phyloP scores from a whole-genome alignment of 2,797 vertebrate genomes.

The Lepus oiostolus region DNA sequence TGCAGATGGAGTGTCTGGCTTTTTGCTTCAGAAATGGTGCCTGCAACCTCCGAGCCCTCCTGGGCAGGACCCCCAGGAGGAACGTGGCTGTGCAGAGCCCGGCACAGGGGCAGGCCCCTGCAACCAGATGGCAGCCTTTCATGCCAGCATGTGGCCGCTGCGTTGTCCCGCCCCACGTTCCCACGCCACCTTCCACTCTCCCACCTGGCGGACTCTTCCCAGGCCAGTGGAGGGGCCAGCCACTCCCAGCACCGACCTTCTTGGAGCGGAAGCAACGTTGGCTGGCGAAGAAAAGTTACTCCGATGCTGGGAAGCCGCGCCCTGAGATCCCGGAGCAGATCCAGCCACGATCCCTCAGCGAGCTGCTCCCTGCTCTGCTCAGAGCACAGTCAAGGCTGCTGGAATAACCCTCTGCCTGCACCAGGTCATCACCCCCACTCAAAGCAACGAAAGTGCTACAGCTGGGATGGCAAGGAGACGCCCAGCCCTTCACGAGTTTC shows the following conservation, averaged over 20 bases:
- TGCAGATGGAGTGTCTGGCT: conserved; percentile 22
- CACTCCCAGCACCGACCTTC: neutral
- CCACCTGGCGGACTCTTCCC: conserved; percentile 58
- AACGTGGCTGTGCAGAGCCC: neutral
- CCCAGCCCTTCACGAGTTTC: conserved; percentile 39
- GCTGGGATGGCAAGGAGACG: conserved; percentile 11
- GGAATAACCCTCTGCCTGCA: conserved; percentile 52
- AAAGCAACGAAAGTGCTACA: neutral
- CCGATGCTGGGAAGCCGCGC: neutral
- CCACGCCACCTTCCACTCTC: neutral
- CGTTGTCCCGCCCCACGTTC: neutral
- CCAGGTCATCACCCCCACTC: conserved; percentile 42
- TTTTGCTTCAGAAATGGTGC: conserved; percentile 49
- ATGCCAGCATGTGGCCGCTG: neutral
- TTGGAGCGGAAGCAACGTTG: neutral
- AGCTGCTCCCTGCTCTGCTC: conserved; percentile 57
- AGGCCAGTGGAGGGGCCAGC: neutral
- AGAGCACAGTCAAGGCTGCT: neutral
- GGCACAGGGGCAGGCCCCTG: neutral
- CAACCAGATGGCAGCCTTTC: conserved; percentile 43
- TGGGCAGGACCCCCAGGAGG: neutral
- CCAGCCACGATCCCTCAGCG: neutral
- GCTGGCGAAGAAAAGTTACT: conserved; percentile 39
- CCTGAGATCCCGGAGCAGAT: neutral
- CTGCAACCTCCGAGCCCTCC: neutral